Evolutionary conservation across 2,797 vertebrate genomes (phyloP), one percentile per base, ranked within the genome.

Genomic region (Pterois miles): DNA sequence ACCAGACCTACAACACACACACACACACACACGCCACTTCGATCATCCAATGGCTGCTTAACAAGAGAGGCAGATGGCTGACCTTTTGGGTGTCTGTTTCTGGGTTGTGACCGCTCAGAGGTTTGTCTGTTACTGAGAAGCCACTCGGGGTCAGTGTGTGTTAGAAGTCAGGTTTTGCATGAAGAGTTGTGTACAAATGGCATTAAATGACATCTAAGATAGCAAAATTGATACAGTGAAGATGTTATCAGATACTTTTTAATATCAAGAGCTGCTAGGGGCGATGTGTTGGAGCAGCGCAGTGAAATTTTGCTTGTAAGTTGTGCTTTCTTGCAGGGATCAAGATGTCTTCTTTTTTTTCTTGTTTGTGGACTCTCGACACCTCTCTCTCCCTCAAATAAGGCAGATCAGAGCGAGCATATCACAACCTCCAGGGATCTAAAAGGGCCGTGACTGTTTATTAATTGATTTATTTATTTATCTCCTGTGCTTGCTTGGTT

Each of bases 381-480:
- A 71, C 62, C 73, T 50, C 74, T 68, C 71, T 40, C 70, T 88
- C 71, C 83, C 91, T 90, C 79, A 91, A 86, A 92, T 86, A 78
- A 91, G 88, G 80, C 86, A 85, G 90, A 92, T 92, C 89, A 90
- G 85, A 94, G 86, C 66, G 40, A 84, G 90, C 76, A 50, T 73
- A 81, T 84, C 88, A 18, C 83, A 82, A 65, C 77, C 90, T 85
- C 84, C 1, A 12, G 86, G 90, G 92, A 88, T 89, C 81, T 83
- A 72, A 86, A 93, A 89, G 73, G 93, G 90, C 94, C 83, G 88
- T 88, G 91, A 87, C 94, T 95, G 93, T 91, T 96, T 96, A 96
- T 96, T 96, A 95, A 96, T 96, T 96, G 90, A 95, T 96, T 95
- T 94, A 96, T 96, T 95, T 95, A 96, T 96, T 96, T 95, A 96